These are phyloP conservation scores for Schizopygopsis pylzovi DNA, from an alignment of 2,797 vertebrate species.

Conservation along the genomic window DNA sequence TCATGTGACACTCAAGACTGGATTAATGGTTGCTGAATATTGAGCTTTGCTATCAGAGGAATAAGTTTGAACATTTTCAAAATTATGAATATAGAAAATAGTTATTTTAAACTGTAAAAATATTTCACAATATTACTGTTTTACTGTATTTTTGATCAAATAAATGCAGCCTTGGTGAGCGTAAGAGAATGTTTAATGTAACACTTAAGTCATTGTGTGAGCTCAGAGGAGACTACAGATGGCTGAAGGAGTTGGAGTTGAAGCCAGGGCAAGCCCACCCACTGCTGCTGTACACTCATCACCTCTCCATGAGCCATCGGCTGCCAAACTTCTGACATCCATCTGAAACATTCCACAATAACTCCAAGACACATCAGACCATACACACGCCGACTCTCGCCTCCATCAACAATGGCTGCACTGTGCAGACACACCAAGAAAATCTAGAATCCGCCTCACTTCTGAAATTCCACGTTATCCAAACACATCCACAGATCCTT, in stretches of 20 bases:
- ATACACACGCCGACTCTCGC: slow-evolving; percentile 25
- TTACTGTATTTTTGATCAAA: background rate
- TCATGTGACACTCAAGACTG: background rate
- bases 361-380: slow-evolving; percentile 39
- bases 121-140: background rate
- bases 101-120: too few relatives aligned
- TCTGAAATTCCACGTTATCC: background rate
- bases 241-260: slow-evolving; percentile 34
- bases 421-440: slow-evolving; percentile 29
- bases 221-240: slow-evolving; percentile 47
- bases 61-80: background rate
- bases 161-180: background rate
- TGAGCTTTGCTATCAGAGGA: background rate
- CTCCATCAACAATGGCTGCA: slow-evolving; percentile 19
- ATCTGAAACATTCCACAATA: slow-evolving; percentile 62
- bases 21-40: background rate
- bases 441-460: background rate
- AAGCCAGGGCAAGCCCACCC: slow-evolving; percentile 61
- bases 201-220: background rate
- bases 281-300: slow-evolving; percentile 53
- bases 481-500: background rate
- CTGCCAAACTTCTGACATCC: slow-evolving; percentile 58
- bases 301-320: slow-evolving; percentile 9
- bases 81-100: background rate
- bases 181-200: background rate